These are phyloP conservation scores for Takifugu ocellatus DNA, from an alignment of 2,797 vertebrate species.

Conservation along the genomic window DNA sequence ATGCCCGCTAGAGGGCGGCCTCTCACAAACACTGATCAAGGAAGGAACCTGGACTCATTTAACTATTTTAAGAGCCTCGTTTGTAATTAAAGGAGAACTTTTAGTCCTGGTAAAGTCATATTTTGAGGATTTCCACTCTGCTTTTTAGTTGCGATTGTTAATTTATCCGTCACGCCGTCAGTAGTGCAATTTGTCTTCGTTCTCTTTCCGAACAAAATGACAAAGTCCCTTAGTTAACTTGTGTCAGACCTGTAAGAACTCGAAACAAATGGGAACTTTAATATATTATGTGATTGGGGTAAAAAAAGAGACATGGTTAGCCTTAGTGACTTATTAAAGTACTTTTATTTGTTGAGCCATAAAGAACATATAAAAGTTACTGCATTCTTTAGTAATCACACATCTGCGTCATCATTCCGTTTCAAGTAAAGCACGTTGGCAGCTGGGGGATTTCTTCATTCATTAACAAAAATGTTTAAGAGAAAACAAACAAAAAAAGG, in stretches of 20 bases:
- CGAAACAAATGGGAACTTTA: not conserved
- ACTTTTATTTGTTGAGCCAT: constrained; percentile 54
- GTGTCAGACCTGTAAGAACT: not conserved
- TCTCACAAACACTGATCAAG: constrained; percentile 7
- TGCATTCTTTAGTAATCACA: constrained; percentile 29
- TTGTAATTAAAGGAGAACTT: too few relatives aligned
- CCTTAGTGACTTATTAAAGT: constrained; percentile 29
- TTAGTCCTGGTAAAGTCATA: too few relatives aligned
- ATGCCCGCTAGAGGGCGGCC: constrained; percentile 44
- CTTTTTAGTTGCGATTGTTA: too few relatives aligned
- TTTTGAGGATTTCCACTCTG: too few relatives aligned
- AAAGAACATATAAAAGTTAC: constrained; percentile 47
- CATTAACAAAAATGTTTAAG: not conserved
- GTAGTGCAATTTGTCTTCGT: too few relatives aligned
- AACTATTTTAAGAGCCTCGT: too few relatives aligned
- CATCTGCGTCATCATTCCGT: constrained; percentile 18
- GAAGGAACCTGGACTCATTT: too few relatives aligned
- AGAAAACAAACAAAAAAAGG: not conserved
- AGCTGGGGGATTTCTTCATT: constrained; percentile 46
- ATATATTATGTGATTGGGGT: not conserved
- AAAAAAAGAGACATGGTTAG: not conserved
- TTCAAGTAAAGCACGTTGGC: constrained; percentile 54
- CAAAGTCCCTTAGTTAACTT: too few relatives aligned
- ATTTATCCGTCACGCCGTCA: too few relatives aligned
- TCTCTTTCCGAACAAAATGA: too few relatives aligned